Conservation (phyloP, 2,888 invertebrate genomes). For the Thereva unica region DNA sequence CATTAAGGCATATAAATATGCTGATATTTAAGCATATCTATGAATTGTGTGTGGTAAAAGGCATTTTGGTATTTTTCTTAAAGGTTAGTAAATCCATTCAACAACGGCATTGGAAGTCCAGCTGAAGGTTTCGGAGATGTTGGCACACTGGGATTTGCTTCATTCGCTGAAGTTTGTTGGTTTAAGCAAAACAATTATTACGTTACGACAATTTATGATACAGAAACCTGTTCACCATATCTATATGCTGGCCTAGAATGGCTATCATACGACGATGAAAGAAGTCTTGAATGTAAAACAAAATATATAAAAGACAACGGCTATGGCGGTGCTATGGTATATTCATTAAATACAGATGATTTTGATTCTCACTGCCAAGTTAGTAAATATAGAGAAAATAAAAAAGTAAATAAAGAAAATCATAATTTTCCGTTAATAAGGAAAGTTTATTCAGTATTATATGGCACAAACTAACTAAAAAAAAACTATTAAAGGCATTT, state of each 20-base stretch:
- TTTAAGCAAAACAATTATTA: constrained; percentile 63
- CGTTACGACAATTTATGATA: constrained; percentile 66
- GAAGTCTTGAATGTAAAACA: constrained; percentile 71
- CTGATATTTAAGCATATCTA: too few species aligned
- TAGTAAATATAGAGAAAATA: constrained; percentile 15
- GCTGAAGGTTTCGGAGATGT: constrained; percentile 70
- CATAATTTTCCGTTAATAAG: constrained; percentile 50
- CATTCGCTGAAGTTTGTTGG: constrained; percentile 71
- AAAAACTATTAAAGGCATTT: too few species aligned
- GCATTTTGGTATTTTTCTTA: constrained; percentile 36
- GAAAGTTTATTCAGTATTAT: constrained; percentile 45
- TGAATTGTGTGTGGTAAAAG: background rate
- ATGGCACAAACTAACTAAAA: too few species aligned
- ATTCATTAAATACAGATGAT: constrained; percentile 82
- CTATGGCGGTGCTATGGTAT: constrained; percentile 83
- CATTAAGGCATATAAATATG: too few species aligned
- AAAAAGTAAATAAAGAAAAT: constrained; percentile 36
- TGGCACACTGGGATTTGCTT: constrained; percentile 71
- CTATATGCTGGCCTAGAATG: constrained; percentile 72
- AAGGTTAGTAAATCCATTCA: constrained; percentile 68
- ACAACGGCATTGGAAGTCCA: constrained; percentile 72
- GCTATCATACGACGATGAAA: constrained; percentile 79
- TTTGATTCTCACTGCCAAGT: constrained; percentile 63
- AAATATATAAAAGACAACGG: constrained; percentile 66
- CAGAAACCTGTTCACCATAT: constrained; percentile 76